These are phyloP conservation scores for Smutsia temminckii DNA, from an alignment of 2,797 vertebrate genomes.

Conservation along the genomic window DNA sequence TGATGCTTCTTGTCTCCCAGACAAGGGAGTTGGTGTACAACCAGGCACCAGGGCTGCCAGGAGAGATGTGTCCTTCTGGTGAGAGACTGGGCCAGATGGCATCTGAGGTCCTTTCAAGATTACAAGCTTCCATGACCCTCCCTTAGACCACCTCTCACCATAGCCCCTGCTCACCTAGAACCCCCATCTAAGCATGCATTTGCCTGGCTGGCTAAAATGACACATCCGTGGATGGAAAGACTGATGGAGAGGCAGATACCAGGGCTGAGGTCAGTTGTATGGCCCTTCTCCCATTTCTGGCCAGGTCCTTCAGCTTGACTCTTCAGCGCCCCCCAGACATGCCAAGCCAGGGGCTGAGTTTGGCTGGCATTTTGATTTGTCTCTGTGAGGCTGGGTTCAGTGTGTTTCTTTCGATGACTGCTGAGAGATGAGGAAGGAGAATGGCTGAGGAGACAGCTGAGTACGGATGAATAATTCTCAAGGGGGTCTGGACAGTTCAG, in stretches of 20 bases:
- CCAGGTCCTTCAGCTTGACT: not conserved
- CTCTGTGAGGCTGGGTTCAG: conserved; percentile 13
- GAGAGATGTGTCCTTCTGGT: not conserved
- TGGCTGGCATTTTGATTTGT: conserved; percentile 41
- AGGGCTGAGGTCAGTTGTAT: not conserved
- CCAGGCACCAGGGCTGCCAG: not conserved
- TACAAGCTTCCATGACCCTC: not conserved
- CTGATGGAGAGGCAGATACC: not conserved
- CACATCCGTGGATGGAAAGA: not conserved
- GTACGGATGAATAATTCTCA: not conserved
- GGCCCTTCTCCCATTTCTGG: not conserved
- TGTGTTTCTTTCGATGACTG: not conserved
- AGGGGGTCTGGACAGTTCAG: conserved; percentile 42
- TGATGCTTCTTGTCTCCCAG: not conserved
- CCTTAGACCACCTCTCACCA: not conserved
- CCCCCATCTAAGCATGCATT: not conserved
- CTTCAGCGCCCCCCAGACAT: not conserved
- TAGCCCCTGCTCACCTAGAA: not conserved
- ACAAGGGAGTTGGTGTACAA: too few relatives aligned
- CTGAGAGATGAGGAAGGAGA: not conserved
- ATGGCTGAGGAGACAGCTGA: not conserved
- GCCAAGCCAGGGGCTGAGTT: not conserved
- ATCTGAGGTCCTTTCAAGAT: not conserved
- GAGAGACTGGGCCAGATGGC: not conserved
- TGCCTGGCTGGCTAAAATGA: not conserved